These are phyloP conservation scores for Rostratula benghalensis DNA, from an alignment of 2,113 vertebrate genomes.

Conservation along the genomic window DNA sequence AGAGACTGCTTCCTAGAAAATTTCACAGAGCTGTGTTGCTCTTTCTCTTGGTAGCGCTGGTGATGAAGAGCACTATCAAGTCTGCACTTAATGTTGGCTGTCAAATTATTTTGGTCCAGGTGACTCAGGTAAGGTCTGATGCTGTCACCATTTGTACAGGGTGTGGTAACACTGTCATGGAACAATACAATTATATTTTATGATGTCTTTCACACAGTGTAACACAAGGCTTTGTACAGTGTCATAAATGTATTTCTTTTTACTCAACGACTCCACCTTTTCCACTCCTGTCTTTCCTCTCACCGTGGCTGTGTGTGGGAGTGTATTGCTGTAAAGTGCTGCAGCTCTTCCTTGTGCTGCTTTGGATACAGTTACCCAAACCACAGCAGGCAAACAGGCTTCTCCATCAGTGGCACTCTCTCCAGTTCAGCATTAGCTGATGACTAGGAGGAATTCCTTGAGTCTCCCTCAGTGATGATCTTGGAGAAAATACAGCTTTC, in stretches of 20 bases:
- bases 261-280: neutral
- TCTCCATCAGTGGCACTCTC: neutral
- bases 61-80: neutral
- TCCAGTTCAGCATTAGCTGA: neutral
- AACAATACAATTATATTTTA: neutral
- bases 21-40: neutral
- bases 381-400: neutral
- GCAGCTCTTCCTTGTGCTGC: neutral
- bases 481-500: neutral
- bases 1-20: neutral
- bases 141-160: neutral
- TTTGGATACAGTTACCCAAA: neutral
- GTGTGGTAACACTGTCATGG: conserved; percentile 13
- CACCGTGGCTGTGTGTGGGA: neutral
- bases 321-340: neutral
- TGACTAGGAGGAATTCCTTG: neutral
- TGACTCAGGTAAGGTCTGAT: conserved; percentile 13
- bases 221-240: conserved; percentile 23
- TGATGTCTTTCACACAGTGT: neutral
- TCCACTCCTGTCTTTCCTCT: conserved; percentile 5
- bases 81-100: neutral
- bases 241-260: neutral
- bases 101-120: conserved; percentile 29
- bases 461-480: neutral
- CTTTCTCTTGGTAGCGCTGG: neutral